Conservation (phyloP, 2,888 invertebrate genomes). For the Ectemnius continuus region DNA sequence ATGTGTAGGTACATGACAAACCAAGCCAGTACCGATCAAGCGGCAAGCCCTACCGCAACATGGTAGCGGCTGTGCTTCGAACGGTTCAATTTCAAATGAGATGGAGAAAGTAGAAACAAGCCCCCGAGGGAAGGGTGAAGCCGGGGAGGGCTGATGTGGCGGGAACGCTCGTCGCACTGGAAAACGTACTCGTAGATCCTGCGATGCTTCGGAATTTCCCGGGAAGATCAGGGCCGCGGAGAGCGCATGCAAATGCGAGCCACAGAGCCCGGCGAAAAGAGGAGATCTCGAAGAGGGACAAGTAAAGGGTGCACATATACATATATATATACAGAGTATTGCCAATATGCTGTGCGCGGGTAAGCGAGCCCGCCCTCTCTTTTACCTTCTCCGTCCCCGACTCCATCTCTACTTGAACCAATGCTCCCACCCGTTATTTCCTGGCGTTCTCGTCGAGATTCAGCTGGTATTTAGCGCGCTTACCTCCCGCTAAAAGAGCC, state of each 20-base stretch:
- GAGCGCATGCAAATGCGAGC: conserved; percentile 53
- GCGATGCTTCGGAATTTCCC: conserved; percentile 44
- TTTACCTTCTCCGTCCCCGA: conserved; percentile 1
- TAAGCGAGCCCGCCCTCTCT: conserved; percentile 26
- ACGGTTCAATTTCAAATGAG: conserved; percentile 4
- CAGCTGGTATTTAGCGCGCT: conserved; percentile 59
- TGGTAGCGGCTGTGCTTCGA: background rate
- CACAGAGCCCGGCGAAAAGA: conserved; percentile 19
- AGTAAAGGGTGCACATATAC: conserved; percentile 17
- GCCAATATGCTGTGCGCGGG: background rate
- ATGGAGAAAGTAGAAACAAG: background rate
- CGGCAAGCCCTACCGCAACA: background rate
- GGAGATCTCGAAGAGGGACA: background rate
- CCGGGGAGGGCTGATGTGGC: background rate
- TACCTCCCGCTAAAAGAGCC: conserved; percentile 45
- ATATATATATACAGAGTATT: background rate
- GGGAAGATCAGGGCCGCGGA: conserved; percentile 34
- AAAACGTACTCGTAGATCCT: conserved; percentile 9
- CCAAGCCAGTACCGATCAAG: no score
- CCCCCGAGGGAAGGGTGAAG: background rate
- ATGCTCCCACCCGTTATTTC: conserved; percentile 45
- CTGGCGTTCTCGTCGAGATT: conserved; percentile 49
- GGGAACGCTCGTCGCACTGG: background rate
- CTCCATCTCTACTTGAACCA: conserved; percentile 25
- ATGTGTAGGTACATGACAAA: no score